Evolutionary conservation across 2,888 invertebrate species (phyloP), one percentile per base, ranked within the genome.

Genomic region (Apodemia zela): DNA sequence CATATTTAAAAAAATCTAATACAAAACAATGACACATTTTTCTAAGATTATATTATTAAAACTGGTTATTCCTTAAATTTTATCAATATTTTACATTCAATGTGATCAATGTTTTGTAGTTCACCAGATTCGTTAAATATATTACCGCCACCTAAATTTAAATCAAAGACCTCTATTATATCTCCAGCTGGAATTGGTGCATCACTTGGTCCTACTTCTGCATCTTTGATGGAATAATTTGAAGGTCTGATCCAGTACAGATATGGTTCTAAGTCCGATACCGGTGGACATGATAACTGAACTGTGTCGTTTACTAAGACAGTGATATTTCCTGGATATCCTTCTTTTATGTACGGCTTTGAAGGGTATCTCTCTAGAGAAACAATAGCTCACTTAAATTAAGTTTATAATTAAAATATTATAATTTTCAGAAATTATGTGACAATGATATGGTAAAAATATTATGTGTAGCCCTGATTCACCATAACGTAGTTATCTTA

Each of bases 261-360:
- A 74, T 93, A 94, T 0, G 98, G 97, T 78, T 96, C 96, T 70
- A 97, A 90, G 79, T 98, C 98, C 47, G 97, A 96, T 63, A 96
- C 92, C 59, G 96, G 93, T n/a, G 94, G 94, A 86, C 98, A 98
- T 71, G 95, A 93, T 73, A 98, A 94, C 38, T 80, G 89, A 42
- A 94, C 96, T 21, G 94, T 95, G 61, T 94, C 93, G 76, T 97
- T 96, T 61, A 95, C 91, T 68, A 95, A 73, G 21, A 94, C 95
- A 2, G 98, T 98, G 77, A 94, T 88, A 86, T 98, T 98, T 78
- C 94, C 94, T 38, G 97, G 97, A 83, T 94, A 95, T 67, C 94
- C 95, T 79, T 95, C 95, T 83, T 94, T 94, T 80, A 98, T 96
- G 80, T 97, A 95, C 49, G 98, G 98, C 80, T 95, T 94, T 75